A percentile compares a stretch with the other conserved stretches of the same genome.
Evolutionary conservation across 2,113 vertebrate species (phyloP).

Genomic region (Naja naja): DNA sequence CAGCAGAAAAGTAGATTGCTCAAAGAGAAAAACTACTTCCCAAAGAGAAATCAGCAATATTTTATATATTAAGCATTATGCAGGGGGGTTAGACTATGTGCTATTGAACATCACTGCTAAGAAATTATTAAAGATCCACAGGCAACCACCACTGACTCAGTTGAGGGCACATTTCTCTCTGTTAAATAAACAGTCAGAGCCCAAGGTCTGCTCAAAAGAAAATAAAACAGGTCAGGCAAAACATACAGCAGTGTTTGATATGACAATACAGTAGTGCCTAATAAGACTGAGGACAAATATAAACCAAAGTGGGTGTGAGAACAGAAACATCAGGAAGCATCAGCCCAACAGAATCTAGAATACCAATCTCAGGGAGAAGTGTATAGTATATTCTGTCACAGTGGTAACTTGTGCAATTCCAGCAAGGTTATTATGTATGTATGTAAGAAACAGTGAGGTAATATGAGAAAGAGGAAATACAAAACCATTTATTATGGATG

Average conservation of each 20-base stretch:
- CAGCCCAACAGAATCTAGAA: background rate
- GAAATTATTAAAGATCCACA: background rate
- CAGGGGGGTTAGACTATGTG: background rate
- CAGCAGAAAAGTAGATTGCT: background rate
- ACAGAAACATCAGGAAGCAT: background rate
- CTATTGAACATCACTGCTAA: background rate
- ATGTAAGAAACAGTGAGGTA: background rate
- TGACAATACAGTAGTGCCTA: background rate
- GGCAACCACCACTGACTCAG: background rate
- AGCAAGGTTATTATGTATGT: background rate
- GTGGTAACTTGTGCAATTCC: background rate
- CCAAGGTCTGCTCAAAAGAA: background rate
- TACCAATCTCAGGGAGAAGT: background rate
- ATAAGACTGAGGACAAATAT: background rate
- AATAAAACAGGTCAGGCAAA: background rate
- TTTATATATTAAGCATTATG: background rate
- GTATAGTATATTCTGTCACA: background rate
- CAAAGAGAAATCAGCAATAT: background rate
- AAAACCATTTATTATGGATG: background rate
- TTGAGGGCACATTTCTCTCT: background rate
- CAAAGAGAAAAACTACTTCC: background rate
- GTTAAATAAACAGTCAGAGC: background rate
- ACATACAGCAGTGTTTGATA: background rate
- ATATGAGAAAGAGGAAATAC: background rate
- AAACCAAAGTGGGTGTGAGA: background rate